Conservation (phyloP, 2,797 vertebrate species). For the Danionella dracula region DNA sequence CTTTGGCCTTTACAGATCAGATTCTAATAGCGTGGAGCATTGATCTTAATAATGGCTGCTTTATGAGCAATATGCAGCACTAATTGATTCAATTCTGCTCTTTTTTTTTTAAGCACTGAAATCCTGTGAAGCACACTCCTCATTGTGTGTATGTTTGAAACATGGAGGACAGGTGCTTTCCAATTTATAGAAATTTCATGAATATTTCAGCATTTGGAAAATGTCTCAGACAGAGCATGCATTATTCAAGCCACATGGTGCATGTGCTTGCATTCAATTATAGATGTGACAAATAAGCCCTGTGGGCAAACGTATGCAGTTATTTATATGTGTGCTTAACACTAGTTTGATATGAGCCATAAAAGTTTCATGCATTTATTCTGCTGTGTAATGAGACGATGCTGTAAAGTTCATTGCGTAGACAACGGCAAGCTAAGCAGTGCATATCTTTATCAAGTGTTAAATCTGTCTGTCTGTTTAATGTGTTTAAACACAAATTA, state of each 20-base stretch:
- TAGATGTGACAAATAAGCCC: constrained; percentile 51
- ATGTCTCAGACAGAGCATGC: constrained; percentile 45
- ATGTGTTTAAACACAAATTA: too few relatives aligned
- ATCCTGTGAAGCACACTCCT: constrained; percentile 8
- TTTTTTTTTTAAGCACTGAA: constrained; percentile 30
- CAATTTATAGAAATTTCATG: constrained; percentile 51
- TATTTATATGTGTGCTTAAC: constrained; percentile 51
- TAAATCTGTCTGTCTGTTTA: too few relatives aligned
- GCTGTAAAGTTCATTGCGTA: background rate
- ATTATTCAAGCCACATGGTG: constrained; percentile 46
- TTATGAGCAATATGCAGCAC: constrained; percentile 28
- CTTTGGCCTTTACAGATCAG: constrained; percentile 14
- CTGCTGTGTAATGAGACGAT: constrained; percentile 18
- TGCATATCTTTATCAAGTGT: background rate
- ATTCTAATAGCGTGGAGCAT: constrained; percentile 29
- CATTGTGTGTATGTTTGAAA: constrained; percentile 28
- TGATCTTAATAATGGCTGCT: constrained; percentile 38
- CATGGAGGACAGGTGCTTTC: constrained; percentile 30
- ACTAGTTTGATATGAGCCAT: constrained; percentile 27
- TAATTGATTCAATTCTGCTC: constrained; percentile 38
- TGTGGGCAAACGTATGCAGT: constrained; percentile 45
- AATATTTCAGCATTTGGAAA: constrained; percentile 51
- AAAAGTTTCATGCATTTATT: constrained; percentile 42
- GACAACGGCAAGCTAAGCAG: background rate
- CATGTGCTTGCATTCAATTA: constrained; percentile 54